Evolutionary conservation across 2,113 vertebrate species (phyloP).

Genomic region (Muscicapa adusta): DNA sequence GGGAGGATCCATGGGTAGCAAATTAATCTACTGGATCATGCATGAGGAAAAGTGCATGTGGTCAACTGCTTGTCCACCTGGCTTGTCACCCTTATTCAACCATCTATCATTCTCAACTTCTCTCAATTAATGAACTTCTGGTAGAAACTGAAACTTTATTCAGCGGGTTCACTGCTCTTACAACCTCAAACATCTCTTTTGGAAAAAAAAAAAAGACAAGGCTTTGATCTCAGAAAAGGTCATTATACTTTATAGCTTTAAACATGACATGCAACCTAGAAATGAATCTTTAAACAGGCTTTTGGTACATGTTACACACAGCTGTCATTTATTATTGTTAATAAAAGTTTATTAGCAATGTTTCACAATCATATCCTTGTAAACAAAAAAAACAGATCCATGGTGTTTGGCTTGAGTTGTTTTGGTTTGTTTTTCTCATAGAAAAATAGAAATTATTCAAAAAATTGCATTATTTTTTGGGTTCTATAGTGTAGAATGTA

Average conservation of each 20-base stretch:
- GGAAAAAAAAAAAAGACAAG: neutral
- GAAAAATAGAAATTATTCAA: neutral
- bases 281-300: slow-evolving; percentile 22
- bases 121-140: neutral
- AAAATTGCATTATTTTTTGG: neutral
- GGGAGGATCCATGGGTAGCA: neutral
- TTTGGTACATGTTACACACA: slow-evolving; percentile 35
- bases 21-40: neutral
- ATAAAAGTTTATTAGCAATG: slow-evolving; percentile 50
- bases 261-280: slow-evolving; percentile 36
- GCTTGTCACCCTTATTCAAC: neutral
- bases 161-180: neutral
- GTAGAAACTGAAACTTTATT: neutral
- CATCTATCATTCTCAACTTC: neutral
- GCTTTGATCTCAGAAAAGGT: slow-evolving; percentile 36
- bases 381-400: slow-evolving; percentile 34
- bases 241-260: slow-evolving; percentile 36
- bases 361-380: slow-evolving; percentile 55
- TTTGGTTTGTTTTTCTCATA: neutral
- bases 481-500: neutral
- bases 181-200: neutral
- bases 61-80: neutral
- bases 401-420: neutral
- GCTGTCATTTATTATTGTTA: slow-evolving; percentile 58
- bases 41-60: neutral